Conservation (phyloP, 2,113 vertebrate genomes). For the Planiliza haematocheilus region DNA sequence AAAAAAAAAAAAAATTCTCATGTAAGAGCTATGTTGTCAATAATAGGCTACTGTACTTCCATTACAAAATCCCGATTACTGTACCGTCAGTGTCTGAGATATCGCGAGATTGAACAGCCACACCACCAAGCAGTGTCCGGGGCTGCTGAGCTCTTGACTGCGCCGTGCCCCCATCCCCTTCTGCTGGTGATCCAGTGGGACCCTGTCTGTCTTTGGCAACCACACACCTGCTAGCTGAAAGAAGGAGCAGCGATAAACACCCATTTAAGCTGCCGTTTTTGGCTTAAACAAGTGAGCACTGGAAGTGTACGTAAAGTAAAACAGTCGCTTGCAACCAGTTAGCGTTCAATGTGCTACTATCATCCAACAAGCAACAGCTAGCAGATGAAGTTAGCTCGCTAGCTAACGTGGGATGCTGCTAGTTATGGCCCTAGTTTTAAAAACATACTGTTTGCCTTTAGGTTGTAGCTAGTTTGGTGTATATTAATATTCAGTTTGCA, state of each 20-base stretch:
- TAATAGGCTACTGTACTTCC: too few relatives aligned
- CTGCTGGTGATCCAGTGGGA: slow-evolving; percentile 1
- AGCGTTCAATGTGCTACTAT: slow-evolving; percentile 7
- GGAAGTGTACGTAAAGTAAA: background rate
- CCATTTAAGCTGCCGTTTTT: background rate
- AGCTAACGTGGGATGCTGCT: slow-evolving; percentile 15
- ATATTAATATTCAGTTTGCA: background rate
- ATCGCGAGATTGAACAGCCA: slow-evolving; percentile 30
- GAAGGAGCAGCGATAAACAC: background rate
- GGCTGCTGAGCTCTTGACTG: background rate
- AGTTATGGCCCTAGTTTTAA: slow-evolving; percentile 31
- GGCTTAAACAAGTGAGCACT: background rate
- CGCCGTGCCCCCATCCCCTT: background rate
- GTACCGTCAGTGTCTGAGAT: slow-evolving; percentile 5
- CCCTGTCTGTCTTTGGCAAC: background rate
- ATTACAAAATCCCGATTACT: background rate
- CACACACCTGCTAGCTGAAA: slow-evolving; percentile 1
- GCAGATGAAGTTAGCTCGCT: slow-evolving; percentile 46
- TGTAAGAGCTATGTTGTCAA: too few relatives aligned
- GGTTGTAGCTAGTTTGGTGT: slow-evolving; percentile 19
- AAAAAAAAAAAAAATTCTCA: too few relatives aligned
- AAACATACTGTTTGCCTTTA: slow-evolving; percentile 10
- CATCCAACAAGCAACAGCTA: slow-evolving; percentile 44
- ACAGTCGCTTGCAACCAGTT: background rate
- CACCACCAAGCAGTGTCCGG: background rate